Evolutionary conservation across 2,113 vertebrate species (phyloP), one percentile per base, ranked within the genome.

Genomic region (Corvus cornix): DNA sequence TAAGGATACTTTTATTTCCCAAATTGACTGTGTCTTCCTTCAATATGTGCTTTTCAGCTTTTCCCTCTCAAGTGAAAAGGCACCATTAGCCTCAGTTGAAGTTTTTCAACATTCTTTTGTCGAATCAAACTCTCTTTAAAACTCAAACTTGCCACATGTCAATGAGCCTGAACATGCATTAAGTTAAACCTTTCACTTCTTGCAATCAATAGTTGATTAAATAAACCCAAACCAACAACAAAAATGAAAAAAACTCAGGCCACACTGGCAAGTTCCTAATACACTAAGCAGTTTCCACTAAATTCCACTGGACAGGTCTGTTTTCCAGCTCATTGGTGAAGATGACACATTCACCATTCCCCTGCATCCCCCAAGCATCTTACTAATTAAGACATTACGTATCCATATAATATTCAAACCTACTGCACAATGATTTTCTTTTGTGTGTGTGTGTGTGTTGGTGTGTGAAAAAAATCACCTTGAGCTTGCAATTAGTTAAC

Each of bases 31-130:
- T 62, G n/a, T 90, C 92, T 90, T 75, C 49, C 44, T 81, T 73
- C 39, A 84, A 7, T 63, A 46, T 81, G 59, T 90, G 74, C 62
- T 91, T 87, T 80, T 95, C 81, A 80, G 84, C 67, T 76, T 62
- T 70, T 75, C 30, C 5, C 73, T 91, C 67, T 96, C 75, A 60
- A 39, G 41, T 93, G 31, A 83, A 79, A 97, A 93, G 91, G 88
- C 58, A 94, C 51, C 70, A 66, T 93, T 95, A 95, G 92, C 91
- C 95, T 74, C 87, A 91, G 89, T 18, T 55, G 68, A 75, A 83
- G 53, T 22, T 87, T 83, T 90, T 56, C 94, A 91, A 73, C 92
- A 95, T 96, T 87, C 92, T 81, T 92, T 95, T 91, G 92, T 51
- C 70, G 0, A 97, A n/a, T 67, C 76, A 60, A 95, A 75, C 67